A percentile compares a stretch with the other conserved stretches of the same genome.
These are phyloP conservation scores for Clarias macrocephalus DNA, from an alignment of 2,113 vertebrate species.

Conservation along the genomic window DNA sequence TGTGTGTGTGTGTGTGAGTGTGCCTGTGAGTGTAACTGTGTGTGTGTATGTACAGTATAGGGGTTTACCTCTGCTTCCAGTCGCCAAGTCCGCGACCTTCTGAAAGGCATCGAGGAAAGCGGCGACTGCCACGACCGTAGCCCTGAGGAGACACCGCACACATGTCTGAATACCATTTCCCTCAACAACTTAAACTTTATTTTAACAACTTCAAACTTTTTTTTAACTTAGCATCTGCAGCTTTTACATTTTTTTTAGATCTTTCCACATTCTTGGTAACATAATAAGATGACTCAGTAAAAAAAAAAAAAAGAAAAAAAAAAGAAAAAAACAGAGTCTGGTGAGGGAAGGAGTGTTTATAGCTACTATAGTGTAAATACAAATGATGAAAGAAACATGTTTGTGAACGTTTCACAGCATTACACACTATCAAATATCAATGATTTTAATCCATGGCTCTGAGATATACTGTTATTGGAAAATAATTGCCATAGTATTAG, in stretches of 20 bases:
- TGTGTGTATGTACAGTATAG: neutral
- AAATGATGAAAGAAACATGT: neutral
- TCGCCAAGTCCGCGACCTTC: conserved; percentile 82
- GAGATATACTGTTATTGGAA: neutral
- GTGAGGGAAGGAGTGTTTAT: neutral
- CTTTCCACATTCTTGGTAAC: neutral
- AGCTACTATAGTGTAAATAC: neutral
- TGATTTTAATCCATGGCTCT: too few relatives aligned
- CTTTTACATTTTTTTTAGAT: neutral
- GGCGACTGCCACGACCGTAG: conserved; percentile 73
- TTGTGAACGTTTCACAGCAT: neutral
- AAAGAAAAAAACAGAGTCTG: neutral
- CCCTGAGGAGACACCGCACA: conserved; percentile 62
- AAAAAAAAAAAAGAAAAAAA: neutral
- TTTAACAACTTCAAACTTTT: neutral
- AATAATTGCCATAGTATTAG: neutral
- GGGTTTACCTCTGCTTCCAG: conserved; percentile 76
- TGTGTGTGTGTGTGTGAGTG: conserved; percentile 30
- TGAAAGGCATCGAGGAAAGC: conserved; percentile 83
- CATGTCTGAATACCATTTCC: neutral
- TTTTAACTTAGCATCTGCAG: neutral
- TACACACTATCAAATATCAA: neutral
- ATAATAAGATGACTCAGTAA: neutral
- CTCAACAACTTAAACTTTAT: neutral
- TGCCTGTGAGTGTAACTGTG: too few relatives aligned